Evolutionary conservation across 2,888 invertebrate genomes (phyloP).

Genomic region (Syrphus vitripennis): DNA sequence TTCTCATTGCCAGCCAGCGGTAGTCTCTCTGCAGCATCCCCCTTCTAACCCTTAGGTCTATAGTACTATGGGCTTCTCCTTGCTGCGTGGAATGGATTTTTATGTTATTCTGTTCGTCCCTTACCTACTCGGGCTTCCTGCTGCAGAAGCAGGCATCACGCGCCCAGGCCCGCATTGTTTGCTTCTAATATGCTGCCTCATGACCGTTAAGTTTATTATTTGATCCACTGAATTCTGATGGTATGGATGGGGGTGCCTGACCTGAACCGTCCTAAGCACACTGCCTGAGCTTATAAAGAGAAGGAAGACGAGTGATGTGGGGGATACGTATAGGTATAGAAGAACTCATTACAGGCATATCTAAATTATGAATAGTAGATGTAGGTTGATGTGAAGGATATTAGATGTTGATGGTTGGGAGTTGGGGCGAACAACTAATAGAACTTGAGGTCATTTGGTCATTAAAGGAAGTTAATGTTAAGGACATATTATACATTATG

Average conservation of each 20-base stretch:
- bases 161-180: slow-evolving; percentile 54
- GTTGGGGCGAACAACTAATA: slow-evolving; percentile 50
- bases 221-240: slow-evolving; percentile 56
- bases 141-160: slow-evolving; percentile 6
- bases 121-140: slow-evolving; percentile 7
- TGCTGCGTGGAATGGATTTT: slow-evolving; percentile 51
- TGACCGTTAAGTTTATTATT: slow-evolving; percentile 71
- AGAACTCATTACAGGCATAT: slow-evolving; percentile 69
- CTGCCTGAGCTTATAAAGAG: background rate
- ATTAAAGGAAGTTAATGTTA: slow-evolving; percentile 68
- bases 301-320: background rate
- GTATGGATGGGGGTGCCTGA: background rate
- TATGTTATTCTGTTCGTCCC: slow-evolving; percentile 37
- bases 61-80: background rate
- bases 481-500: slow-evolving; percentile 39
- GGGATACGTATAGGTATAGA: slow-evolving; percentile 59
- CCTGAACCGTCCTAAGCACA: background rate
- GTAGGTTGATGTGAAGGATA: slow-evolving; percentile 35
- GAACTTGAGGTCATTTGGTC: slow-evolving; percentile 67
- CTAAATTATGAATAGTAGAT: slow-evolving; percentile 71
- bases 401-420: slow-evolving; percentile 7
- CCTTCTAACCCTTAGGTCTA: background rate
- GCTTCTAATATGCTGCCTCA: slow-evolving; percentile 69
- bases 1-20: no score
- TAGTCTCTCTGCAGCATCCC: background rate